These are phyloP conservation scores for Pseudorhiza aurosa DNA, from an alignment of 30 jellyfish, hydroid and myxozoan genomes.

Conservation along the genomic window DNA sequence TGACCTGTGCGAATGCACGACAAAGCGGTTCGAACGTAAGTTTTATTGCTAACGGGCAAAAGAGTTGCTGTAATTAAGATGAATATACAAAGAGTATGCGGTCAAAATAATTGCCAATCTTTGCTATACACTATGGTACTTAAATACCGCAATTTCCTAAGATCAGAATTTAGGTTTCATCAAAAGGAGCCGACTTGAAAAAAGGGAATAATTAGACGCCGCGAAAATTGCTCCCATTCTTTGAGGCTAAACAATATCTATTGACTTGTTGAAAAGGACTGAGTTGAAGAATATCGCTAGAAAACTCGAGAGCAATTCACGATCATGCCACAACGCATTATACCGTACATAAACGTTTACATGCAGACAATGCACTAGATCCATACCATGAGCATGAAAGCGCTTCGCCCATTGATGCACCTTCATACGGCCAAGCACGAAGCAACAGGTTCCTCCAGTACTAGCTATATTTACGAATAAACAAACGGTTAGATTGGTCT, in stretches of 20 bases:
- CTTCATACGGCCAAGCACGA: too few species aligned
- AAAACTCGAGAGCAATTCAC: background rate
- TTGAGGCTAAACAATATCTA: constrained; percentile 21
- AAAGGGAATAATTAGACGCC: constrained; percentile 42
- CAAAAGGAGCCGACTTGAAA: constrained; percentile 62
- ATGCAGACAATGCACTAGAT: too few species aligned
- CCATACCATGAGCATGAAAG: too few species aligned
- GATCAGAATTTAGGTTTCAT: constrained; percentile 45
- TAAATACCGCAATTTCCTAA: constrained; percentile 60
- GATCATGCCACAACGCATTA: background rate
- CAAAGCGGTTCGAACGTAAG: background rate
- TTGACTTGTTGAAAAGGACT: background rate
- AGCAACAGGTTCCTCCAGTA: too few species aligned
- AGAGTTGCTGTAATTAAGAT: constrained; percentile 31
- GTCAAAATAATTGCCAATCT: constrained; percentile 46
- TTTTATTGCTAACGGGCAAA: constrained; percentile 47
- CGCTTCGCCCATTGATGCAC: too few species aligned
- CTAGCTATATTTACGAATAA: too few species aligned
- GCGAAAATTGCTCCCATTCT: constrained; percentile 48
- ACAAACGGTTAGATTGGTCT: too few species aligned
- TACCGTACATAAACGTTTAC: background rate
- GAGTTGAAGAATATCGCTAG: background rate
- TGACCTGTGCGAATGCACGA: too few species aligned
- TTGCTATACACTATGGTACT: constrained; percentile 31
- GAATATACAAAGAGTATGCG: constrained; percentile 31